Base-by-base conservation (phyloP, 2,888 invertebrate genomes). In the Catocala sponsa region DNA sequence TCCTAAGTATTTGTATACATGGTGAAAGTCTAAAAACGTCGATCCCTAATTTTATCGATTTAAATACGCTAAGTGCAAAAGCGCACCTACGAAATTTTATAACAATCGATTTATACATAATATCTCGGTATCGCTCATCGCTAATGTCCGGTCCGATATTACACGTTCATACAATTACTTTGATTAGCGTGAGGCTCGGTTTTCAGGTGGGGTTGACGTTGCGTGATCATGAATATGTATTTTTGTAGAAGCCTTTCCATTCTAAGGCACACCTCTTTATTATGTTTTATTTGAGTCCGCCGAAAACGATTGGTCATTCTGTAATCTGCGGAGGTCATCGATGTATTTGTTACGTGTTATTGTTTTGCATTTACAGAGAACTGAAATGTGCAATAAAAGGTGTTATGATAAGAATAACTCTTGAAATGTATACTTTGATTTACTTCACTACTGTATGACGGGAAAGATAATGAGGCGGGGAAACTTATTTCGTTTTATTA, bases 141-240 rank as follows among this genome's bases (percentile, higher is more conserved):
- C 35, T 38, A 38, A 38, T 38, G 35, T 38, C 35, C 35, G 35
- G 6, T 6, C 35, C 67, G 38, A 64, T 65, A 65, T 70, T 68
- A 69, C 59, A 68, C 59, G 44, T 57, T 50, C 58, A 65, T 59
- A 47, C 43, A 46, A 42, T 70, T 80, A 79, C 82, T 83, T 82
- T 83, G 79, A 87, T 86, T 87, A 87, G 80, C 83, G 81, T 79
- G 81, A 90, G 91, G 91, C 89, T 90, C 86, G 90, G 88, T 85
- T 77, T 80, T 66, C 73, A 76, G 85, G 87, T 81, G 78, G 80
- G 86, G 89, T 84, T 76, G 68, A 66, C 67, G 78, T 91, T 82
- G 90, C 91, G 91, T 91, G 88, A 84, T 88, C 87, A 91, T 90
- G 90, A 86, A 90, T 90, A 89, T 88, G 86, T 84, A 91, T 87